Evolutionary conservation across 2,888 invertebrate species (phyloP), one percentile per base, ranked within the genome.

Genomic region (Napeogenes inachia): DNA sequence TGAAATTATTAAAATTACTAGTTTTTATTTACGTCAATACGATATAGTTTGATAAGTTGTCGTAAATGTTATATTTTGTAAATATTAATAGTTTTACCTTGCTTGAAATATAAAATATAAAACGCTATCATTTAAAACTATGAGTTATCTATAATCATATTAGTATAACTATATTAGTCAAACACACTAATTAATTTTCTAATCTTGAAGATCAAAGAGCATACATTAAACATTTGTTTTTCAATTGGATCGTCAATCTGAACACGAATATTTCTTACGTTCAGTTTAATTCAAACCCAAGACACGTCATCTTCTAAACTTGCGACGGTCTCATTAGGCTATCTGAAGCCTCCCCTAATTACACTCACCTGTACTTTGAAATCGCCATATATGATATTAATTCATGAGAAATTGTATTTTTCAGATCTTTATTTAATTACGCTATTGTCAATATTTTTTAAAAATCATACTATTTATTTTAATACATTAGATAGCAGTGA

Each of bases 251-350:
- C 65, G 69, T 77, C 74, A 75, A 76, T 80, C 75, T 76, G 71
- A 70, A 64, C 75, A 77, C 81, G 79, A 82, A 81, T 82, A 79
- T 79, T 80, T 82, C 79, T 75, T 75, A 69, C 73, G 75, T 73
- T 75, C 75, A 78, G 6, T 6, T 81, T 84, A 84, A 84, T 85
- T 84, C 78, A 79, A 76, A 83, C 73, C 77, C 84, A 67, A 76
- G 75, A 80, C 84, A 84, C 85, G 85, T 75, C 77, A 77, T 75
- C 76, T 80, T 84, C 82, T 85, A 85, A 84, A 84, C 83, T 84
- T 77, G 82, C 80, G 81, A 83, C 82, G 78, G 76, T 75, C 74
- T 79, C 80, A 82, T 83, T 83, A 84, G 80, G 79, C 75, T 70
- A 73, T 69, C 66, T 68, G 68, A 66, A 54, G 63, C 65, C 68